These are phyloP conservation scores for Peromyscus eremicus DNA, from an alignment of 2,797 vertebrate genomes.

Conservation along the genomic window DNA sequence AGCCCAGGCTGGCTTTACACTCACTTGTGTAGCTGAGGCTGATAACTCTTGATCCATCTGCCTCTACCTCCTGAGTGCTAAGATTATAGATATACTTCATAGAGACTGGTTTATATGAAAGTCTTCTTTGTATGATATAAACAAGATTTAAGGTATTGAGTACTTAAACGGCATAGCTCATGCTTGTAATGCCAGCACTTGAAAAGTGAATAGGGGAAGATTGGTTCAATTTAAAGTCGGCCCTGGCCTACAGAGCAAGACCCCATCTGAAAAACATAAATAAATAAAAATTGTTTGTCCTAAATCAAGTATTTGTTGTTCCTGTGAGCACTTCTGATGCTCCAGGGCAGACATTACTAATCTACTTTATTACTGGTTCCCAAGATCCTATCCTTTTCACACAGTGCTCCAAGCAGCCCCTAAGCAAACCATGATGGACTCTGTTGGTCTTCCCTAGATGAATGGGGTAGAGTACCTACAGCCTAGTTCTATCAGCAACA, in stretches of 20 bases:
- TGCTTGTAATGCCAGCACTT: background rate
- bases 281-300: background rate
- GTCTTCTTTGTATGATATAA: constrained; percentile 23
- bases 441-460: background rate
- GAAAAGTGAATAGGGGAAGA: background rate
- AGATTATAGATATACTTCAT: background rate
- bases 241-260: background rate
- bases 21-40: background rate
- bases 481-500: background rate
- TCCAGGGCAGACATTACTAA: constrained; percentile 17
- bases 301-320: background rate
- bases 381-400: background rate
- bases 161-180: too few species aligned
- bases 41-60: background rate
- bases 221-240: background rate
- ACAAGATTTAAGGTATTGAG: background rate
- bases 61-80: background rate
- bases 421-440: background rate
- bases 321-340: background rate
- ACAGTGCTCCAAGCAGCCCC: background rate
- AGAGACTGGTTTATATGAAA: background rate
- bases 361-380: background rate
- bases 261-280: background rate
- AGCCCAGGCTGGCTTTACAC: background rate
- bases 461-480: background rate